Evolutionary conservation across 2,888 invertebrate genomes (phyloP), one percentile per base, ranked within the genome.

Genomic region (Eupithecia subumbrata): DNA sequence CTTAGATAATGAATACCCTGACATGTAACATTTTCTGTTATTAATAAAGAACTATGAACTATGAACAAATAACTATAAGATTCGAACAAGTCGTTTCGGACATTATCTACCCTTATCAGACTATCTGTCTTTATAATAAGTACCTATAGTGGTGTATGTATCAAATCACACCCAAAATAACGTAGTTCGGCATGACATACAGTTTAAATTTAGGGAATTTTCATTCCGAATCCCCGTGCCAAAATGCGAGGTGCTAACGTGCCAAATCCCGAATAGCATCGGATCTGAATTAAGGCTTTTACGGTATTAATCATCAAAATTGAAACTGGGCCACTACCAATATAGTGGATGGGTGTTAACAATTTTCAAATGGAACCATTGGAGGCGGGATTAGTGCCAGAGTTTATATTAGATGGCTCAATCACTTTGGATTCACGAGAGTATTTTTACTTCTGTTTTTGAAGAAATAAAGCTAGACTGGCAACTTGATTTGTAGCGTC

Each of bases 321-420:
- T 76, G 76, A 78, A 80, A 79, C 74, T 69, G 76, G 76, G 72
- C 78, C 73, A 74, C 73, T 71, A 68, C 76, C 78, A 79, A 81
- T 79, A 78, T 79, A 76, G 64, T 80, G 71, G 75, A 80, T 78
- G 76, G 76, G 72, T 73, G 76, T 76, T 79, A 81, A 78, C 79
- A 80, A 80, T 80, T 79, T 79, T 78, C 64, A 77, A 81, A 79
- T 79, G 80, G 78, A 78, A 73, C 76, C 72, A 66, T 69, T 76
- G 63, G 74, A 63, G 45, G 71, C 74, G 68, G 78, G 79, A 78
- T 80, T 79, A 79, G 76, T 60, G 60, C 56, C 48, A 63, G n/a
- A 74, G 69, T 63, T 34, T 25, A 45, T 22, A 25, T 5, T 18
- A 8, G 34, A 68, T 25, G 43, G 68, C 68, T 68, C 40, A 22